Conservation (phyloP, 2,113 vertebrate genomes). For the Siniperca knerii region DNA sequence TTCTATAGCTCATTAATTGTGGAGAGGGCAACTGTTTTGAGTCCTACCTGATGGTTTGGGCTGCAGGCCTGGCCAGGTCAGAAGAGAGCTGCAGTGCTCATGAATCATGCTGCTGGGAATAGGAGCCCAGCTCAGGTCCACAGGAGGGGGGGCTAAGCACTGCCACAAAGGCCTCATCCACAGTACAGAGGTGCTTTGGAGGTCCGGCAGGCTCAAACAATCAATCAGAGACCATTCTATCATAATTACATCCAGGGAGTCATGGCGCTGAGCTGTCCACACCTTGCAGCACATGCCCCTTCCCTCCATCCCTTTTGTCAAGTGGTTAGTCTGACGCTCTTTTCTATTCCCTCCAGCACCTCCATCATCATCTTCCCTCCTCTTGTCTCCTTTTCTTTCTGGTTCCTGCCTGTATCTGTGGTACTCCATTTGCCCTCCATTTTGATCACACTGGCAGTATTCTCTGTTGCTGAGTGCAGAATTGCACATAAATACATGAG, state of each 20-base stretch:
- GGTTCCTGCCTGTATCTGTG: slow-evolving; percentile 9
- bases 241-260: slow-evolving; percentile 72
- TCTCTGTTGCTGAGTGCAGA: slow-evolving; percentile 2
- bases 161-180: slow-evolving; percentile 64
- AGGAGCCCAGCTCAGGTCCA: slow-evolving; percentile 60
- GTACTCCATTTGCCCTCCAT: slow-evolving; percentile 48
- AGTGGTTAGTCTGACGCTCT: slow-evolving; percentile 27
- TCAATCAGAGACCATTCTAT: slow-evolving; percentile 77
- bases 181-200: slow-evolving; percentile 63
- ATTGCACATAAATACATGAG: slow-evolving; percentile 29
- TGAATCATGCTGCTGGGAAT: slow-evolving; percentile 80
- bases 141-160: slow-evolving; percentile 40
- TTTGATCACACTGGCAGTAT: slow-evolving; percentile 35
- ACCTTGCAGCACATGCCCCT: slow-evolving; percentile 56
- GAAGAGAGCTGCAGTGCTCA: slow-evolving; percentile 63
- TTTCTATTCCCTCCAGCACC: slow-evolving; percentile 36
- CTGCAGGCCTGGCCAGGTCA: slow-evolving; percentile 73
- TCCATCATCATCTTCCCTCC: slow-evolving; percentile 38
- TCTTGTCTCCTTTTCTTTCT: slow-evolving; percentile 10
- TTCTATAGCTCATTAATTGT: slow-evolving; percentile 78
- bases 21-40: slow-evolving; percentile 78
- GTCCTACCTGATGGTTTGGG: slow-evolving; percentile 78
- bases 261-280: slow-evolving; percentile 42
- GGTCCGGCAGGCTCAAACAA: slow-evolving; percentile 69
- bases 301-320: slow-evolving; percentile 31